Percentiles rank a stretch among this genome's conserved stretches.
Evolutionary conservation across 2,888 invertebrate species (phyloP).

Genomic region (Notocelia uddmanniana): DNA sequence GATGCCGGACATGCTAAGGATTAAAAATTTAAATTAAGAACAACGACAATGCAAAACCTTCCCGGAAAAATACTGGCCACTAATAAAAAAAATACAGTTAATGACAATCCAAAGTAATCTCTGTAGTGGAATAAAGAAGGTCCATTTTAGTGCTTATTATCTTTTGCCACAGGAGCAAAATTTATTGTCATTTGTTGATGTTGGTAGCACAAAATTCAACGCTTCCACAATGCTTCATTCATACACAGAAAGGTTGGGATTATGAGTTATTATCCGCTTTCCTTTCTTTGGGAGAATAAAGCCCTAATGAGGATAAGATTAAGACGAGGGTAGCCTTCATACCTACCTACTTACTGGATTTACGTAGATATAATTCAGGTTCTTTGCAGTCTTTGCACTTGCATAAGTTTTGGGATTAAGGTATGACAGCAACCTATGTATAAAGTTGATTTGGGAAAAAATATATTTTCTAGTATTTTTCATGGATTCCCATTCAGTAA

Average conservation of each 20-base stretch:
- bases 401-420: constrained; percentile 31
- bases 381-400: constrained; percentile 23
- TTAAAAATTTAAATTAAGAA: constrained; percentile 42
- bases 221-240: constrained; percentile 42
- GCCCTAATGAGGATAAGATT: constrained; percentile 45
- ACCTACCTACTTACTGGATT: constrained; percentile 35
- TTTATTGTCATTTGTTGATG: constrained; percentile 46
- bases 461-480: too few species aligned
- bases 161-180: constrained; percentile 40
- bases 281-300: constrained; percentile 41
- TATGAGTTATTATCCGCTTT: constrained; percentile 44
- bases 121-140: background rate
- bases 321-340: constrained; percentile 43
- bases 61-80: constrained; percentile 36
- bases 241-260: constrained; percentile 44
- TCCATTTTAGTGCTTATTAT: background rate
- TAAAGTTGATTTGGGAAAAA: too few species aligned
- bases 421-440: background rate
- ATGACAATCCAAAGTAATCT: background rate
- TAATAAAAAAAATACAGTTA: constrained; percentile 34
- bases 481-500: too few species aligned
- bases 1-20: constrained; percentile 46
- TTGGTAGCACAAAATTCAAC: constrained; percentile 37
- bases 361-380: constrained; percentile 16
- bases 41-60: constrained; percentile 42